Base-by-base conservation (phyloP, 2,888 invertebrate genomes). In the Nineta flava region DNA sequence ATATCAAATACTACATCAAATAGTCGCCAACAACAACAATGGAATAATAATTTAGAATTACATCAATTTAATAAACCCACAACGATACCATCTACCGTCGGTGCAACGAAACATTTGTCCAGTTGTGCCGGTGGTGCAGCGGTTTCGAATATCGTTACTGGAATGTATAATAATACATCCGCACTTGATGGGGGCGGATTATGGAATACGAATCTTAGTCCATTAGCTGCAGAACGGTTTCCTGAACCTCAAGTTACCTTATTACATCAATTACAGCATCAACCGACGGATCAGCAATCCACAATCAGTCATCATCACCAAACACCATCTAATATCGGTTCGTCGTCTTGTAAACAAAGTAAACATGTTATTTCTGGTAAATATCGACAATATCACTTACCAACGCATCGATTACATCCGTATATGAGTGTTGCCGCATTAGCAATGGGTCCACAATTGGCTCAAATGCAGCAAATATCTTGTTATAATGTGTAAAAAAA, bases 401-500 rank as follows among this genome's bases (percentile, higher is more conserved):
- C 73, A 55, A 69, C 73, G 48, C 74, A 75, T 60, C 67, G 75
- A 59, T 68, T 74, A 62, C 75, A 75, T 63, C 75, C 75, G 16
- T 75, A 75, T 61, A 66, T 72, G 56, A 67, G 69, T 58, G 68
- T 69, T 52, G 63, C 66, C 55, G 65, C 66, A 53, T 65, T 66
- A 49, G 58, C 67, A 57, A 68, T 67, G 26, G 26, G 26, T 50
- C 69, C 72, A 52, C 67, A 70, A 54, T 72, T 74, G 63, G 73
- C 74, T 57, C 74, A 72, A 57, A 71, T 72, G 58, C 71, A 70
- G 66, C 74, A 74, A 65, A 73, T 75, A 62, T 67, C 68, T 57
- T 75, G 75, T 65, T 75, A 75, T 60, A 75, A 75, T 63, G 74
- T 75, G 72, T 75, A 74, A 75, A 73, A 32, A 9, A 35, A 35